Evolutionary conservation across 2,797 vertebrate genomes (phyloP), one percentile per base, ranked within the genome.

Genomic region (Pogonophryne albipinna): DNA sequence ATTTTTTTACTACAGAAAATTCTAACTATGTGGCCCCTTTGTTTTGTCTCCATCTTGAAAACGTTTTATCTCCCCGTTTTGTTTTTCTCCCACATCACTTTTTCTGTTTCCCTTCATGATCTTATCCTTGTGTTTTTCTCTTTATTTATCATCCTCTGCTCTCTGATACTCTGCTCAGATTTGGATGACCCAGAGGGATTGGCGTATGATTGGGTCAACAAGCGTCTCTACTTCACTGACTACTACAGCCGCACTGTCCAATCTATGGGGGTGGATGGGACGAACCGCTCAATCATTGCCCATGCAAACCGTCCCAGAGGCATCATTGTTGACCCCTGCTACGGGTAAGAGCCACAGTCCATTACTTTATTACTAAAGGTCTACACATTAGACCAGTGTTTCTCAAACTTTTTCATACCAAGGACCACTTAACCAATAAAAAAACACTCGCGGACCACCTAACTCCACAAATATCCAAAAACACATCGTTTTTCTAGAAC

Each of bases 201-300:
- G 87, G 97, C 97, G 3, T 99, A 96, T 88, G 97, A 99, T 49
- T 99, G 98, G 98, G 93, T 97, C 90, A 94, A 97, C 85, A 95
- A 94, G 82, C 95, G 97, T 79, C 86, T 99, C 85, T 99, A 97
- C 87, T 97, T 97, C 70, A 98, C 96, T 58, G 97, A 99, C 87
- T 96, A 95, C 74, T 84, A 91, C 63, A 93, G 91, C 45, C 88
- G 94, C 65, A 97, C 96, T 11, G 94, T 99, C 84, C 95, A 94
- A 86, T 96, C 98, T 0, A 92, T 98, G 20, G 95, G 96, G 5
- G 80, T 95, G 66, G 93, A 98, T 87, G 97, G 97, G 55, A 91
- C 89, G 85, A 94, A 96, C 78, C 95, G 90, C 6, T 93, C 96
- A 3, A 84, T 97, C 66, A 78, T 99, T 1, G 96, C 96, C 15